These are phyloP conservation scores for Ammospiza caudacuta DNA, from an alignment of 2,113 vertebrate species.

Conservation along the genomic window DNA sequence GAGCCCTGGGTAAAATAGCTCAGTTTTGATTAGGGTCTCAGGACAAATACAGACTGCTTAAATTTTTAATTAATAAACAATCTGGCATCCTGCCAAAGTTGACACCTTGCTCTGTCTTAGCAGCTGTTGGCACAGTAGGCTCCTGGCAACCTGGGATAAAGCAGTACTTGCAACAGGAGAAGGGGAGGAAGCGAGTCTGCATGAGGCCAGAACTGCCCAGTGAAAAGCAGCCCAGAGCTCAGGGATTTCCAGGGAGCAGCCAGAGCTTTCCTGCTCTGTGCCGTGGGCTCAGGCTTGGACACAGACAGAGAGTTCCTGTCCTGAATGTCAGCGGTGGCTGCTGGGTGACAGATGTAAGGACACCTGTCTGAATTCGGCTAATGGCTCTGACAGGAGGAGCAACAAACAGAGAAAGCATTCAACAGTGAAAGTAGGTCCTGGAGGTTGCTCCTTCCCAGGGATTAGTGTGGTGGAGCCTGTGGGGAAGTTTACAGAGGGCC, in stretches of 20 bases:
- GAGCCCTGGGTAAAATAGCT: neutral
- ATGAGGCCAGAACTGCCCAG: constrained; percentile 1
- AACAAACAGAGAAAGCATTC: constrained; percentile 15
- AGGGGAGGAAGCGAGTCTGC: constrained; percentile 46
- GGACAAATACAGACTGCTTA: neutral
- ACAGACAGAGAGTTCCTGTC: neutral
- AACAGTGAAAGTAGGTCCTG: constrained; percentile 54
- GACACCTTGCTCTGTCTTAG: constrained; percentile 29
- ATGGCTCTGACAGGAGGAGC: neutral
- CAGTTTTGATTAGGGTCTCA: neutral
- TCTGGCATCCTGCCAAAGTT: constrained; percentile 34
- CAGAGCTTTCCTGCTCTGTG: neutral
- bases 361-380: neutral
- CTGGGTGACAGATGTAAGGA: neutral
- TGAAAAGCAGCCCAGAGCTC: neutral
- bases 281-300: neutral
- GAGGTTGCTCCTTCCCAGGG: constrained; percentile 42
- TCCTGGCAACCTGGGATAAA: constrained; percentile 60
- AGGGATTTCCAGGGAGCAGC: constrained; percentile 10
- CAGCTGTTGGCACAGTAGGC: constrained; percentile 59
- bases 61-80: constrained; percentile 24
- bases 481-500: constrained; percentile 50
- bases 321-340: neutral
- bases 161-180: constrained; percentile 28
- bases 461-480: constrained; percentile 50